Conservation (phyloP, 2,888 invertebrate species). For the Azorinus chamasolen region DNA sequence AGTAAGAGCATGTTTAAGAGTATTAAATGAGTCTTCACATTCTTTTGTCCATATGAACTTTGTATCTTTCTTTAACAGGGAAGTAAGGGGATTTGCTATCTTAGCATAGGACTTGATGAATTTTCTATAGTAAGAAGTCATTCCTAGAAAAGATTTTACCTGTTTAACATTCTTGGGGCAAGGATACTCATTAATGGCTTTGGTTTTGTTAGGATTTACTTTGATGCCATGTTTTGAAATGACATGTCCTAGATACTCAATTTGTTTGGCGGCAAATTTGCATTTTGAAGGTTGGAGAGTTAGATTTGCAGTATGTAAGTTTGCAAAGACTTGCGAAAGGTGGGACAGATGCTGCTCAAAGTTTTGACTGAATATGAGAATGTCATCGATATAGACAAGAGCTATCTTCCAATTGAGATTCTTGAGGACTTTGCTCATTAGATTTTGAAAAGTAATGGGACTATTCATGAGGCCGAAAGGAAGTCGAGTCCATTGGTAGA, state of each 20-base stretch:
- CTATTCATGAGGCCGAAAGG: conserved; percentile 57
- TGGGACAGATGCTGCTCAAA: too few species aligned
- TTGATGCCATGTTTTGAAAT: conserved; percentile 12
- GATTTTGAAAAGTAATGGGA: conserved; percentile 45
- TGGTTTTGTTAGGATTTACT: conserved; percentile 10
- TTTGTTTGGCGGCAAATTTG: conserved; percentile 43
- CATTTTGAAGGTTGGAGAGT: too few species aligned
- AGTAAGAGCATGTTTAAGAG: too few species aligned
- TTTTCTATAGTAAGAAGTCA: conserved; percentile 7
- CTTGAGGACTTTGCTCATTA: conserved; percentile 54
- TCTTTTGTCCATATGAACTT: conserved; percentile 13
- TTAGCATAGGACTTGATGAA: conserved; percentile 20
- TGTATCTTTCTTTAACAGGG: conserved; percentile 9
- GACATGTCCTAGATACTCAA: conserved; percentile 43
- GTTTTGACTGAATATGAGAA: too few species aligned
- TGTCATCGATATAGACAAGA: conserved; percentile 68
- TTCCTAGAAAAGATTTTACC: conserved; percentile 21
- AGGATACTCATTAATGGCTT: conserved; percentile 6
- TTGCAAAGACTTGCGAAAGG: too few species aligned
- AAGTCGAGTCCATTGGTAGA: conserved; percentile 49
- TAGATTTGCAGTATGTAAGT: too few species aligned
- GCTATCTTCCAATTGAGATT: conserved; percentile 55
- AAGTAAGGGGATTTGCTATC: background rate
- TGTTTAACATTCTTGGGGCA: conserved; percentile 3
- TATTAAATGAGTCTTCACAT: too few species aligned